Evolutionary conservation across 1,140 invertebrate species (phyloP), one percentile per base, ranked within the genome.

Genomic region (Lepidostoma basale): DNA sequence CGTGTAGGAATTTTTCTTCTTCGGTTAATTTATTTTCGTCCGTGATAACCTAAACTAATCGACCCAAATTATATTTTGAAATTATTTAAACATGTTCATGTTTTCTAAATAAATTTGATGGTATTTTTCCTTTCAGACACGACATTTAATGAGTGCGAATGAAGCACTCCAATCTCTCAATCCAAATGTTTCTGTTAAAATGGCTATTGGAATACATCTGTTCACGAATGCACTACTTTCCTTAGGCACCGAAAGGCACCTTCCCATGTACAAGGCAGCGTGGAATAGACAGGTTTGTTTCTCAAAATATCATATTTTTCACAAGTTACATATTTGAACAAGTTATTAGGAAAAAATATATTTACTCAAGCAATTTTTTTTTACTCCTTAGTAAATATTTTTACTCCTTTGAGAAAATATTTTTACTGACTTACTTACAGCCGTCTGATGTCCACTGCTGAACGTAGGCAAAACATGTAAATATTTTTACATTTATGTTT

Each of bases 201-300:
- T 87, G 69, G 88, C 87, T 0, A 77, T 92, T 2, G 85, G 86
- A 0, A 85, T 88, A 56, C 87, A 87, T 16, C 81, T 93, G 60
- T 90, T 92, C 72, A 88, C 88, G 18, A 88, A 86, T 74, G 85
- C 88, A 0, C 74, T 94, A 12, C 77, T 89, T 0, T 86, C 88
- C 8, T 82, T 94, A 68, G 95, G 94, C 25, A 92, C 91, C 0
- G 86, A 92, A 58, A 83, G 89, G 60, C 94, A 97, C 79, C 74
- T 82, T 3, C 85, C 90, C 62, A 86, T 93, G 60, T 83, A 91
- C 40, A 83, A 89, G 70, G 87, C 89, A 12, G 86, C 90, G 14
- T 86, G 87, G 77, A 84, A 86, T 62, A 85, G 89, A 75, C 84
- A 92, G 80, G 89, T 90, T 76, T 74, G 81, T 78, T 69, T 64